phyloP scores from a whole-genome alignment of 2,113 vertebrate species.

The Triplophysa dalaica region DNA sequence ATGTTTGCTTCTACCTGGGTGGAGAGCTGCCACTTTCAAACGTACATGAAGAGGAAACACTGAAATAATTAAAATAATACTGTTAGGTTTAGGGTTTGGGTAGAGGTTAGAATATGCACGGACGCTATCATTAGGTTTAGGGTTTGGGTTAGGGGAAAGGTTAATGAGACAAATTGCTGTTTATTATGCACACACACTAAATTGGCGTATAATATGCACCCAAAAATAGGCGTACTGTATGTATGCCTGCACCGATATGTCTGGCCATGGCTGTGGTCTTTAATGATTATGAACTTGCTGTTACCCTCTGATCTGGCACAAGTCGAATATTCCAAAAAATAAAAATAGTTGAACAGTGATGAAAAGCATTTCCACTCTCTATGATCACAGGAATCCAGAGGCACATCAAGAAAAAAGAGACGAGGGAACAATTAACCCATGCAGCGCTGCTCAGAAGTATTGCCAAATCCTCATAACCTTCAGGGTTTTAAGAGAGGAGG shows the following conservation, averaged over 20 bases:
- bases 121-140: no score
- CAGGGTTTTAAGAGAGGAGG: not conserved
- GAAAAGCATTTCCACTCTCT: constrained; percentile 31
- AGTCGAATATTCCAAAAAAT: constrained; percentile 17
- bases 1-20: no score
- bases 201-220: no score
- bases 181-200: no score
- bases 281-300: constrained; percentile 29
- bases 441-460: constrained; percentile 44
- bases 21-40: no score
- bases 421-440: constrained; percentile 50
- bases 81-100: no score
- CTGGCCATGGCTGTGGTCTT: constrained; percentile 1
- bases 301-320: constrained; percentile 47
- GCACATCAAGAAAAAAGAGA: constrained; percentile 14
- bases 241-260: not conserved
- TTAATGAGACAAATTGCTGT: no score
- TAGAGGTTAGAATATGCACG: no score
- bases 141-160: no score
- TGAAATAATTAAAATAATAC: no score
- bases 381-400: constrained; percentile 33
- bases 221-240: no score
- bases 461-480: constrained; percentile 50
- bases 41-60: no score
- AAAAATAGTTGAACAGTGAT: constrained; percentile 30